A percentile compares a stretch with the other conserved stretches of the same genome.
phyloP scores from a whole-genome alignment of 2,113 vertebrate genomes.

The Synchiropus splendidus region DNA sequence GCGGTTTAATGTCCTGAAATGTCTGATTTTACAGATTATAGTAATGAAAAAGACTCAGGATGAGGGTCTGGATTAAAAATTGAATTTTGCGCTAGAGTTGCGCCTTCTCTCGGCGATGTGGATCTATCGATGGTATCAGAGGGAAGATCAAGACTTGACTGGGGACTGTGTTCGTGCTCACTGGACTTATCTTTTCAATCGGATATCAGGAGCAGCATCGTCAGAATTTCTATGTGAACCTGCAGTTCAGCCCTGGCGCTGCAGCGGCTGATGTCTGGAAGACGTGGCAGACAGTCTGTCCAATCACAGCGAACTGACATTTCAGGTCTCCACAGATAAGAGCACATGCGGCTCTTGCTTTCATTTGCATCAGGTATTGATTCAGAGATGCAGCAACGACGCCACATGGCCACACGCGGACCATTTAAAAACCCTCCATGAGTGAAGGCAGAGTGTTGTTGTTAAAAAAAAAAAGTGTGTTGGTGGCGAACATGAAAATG shows the following conservation, averaged over 20 bases:
- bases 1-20: too few relatives aligned
- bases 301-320: slow-evolving; percentile 36
- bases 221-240: too few relatives aligned
- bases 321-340: slow-evolving; percentile 20
- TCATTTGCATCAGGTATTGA: slow-evolving; percentile 59
- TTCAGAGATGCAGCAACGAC: slow-evolving; percentile 34
- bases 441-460: slow-evolving; percentile 40
- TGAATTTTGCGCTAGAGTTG: too few relatives aligned
- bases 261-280: slow-evolving; percentile 7
- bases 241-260: too few relatives aligned
- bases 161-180: not conserved
- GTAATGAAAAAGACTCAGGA: too few relatives aligned
- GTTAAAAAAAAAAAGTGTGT: slow-evolving; percentile 58
- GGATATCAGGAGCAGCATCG: too few relatives aligned
- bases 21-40: too few relatives aligned
- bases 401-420: slow-evolving; percentile 19
- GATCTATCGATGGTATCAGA: not conserved
- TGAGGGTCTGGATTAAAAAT: too few relatives aligned
- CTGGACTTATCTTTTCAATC: not conserved
- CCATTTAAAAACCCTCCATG: slow-evolving; percentile 41
- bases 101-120: too few relatives aligned
- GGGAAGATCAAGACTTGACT: slow-evolving; percentile 1
- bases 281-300: slow-evolving; percentile 10
- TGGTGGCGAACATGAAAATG: slow-evolving; percentile 56
- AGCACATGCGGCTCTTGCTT: slow-evolving; percentile 20